Conservation (phyloP, 2,113 vertebrate genomes). For the Morone saxatilis region DNA sequence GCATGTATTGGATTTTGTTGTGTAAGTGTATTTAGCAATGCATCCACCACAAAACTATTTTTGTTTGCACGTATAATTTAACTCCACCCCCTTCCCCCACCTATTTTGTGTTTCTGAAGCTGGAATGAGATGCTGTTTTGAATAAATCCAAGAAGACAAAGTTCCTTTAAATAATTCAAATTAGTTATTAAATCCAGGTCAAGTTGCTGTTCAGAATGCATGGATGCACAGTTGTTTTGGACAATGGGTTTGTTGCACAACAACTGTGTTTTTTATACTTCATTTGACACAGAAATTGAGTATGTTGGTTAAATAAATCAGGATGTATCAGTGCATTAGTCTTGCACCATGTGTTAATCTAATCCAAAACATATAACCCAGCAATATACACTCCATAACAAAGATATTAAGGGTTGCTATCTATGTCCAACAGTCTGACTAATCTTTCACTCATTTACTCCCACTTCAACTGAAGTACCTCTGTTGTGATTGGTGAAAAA, state of each 20-base stretch:
- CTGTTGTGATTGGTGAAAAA: slow-evolving; percentile 3
- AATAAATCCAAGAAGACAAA: too few species aligned
- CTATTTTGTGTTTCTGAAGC: too few species aligned
- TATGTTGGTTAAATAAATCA: background rate
- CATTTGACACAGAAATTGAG: background rate
- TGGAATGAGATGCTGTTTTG: too few species aligned
- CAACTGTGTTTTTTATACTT: background rate
- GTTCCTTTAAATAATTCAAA: too few species aligned
- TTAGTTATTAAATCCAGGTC: too few species aligned
- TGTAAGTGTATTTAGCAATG: too few species aligned
- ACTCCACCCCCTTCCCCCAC: too few species aligned
- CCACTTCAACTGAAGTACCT: background rate
- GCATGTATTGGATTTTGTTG: background rate
- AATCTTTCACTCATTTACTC: background rate
- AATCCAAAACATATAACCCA: too few species aligned
- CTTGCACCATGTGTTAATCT: background rate
- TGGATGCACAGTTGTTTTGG: background rate
- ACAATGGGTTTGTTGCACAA: background rate
- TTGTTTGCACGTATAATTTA: too few species aligned
- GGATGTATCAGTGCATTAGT: background rate
- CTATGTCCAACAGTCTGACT: background rate
- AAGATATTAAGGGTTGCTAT: background rate
- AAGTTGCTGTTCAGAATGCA: too few species aligned
- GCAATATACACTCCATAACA: background rate
- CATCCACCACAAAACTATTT: too few species aligned